phyloP scores from a whole-genome alignment of 2,888 invertebrate genomes.

The Lasius fuliginosus region DNA sequence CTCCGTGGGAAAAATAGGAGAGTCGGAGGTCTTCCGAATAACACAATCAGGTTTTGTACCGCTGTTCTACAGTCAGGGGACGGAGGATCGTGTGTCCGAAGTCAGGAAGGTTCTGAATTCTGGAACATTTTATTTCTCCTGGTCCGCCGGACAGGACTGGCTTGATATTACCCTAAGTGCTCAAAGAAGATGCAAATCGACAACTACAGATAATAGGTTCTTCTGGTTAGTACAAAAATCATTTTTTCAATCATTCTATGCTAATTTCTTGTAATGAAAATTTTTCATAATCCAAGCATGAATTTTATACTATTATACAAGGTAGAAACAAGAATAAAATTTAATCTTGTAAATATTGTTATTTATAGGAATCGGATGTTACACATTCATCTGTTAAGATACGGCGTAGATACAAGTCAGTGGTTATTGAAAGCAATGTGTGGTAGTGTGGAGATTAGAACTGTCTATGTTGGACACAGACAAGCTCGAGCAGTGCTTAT shows the following conservation, averaged over 20 bases:
- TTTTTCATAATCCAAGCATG: not conserved
- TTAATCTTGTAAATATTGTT: not conserved
- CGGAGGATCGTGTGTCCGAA: slow-evolving; percentile 89
- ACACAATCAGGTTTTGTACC: slow-evolving; percentile 97
- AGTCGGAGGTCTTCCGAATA: slow-evolving; percentile 97
- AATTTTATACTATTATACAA: not conserved
- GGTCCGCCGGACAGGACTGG: slow-evolving; percentile 88
- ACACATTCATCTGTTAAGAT: slow-evolving; percentile 96
- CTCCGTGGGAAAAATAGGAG: slow-evolving; percentile 98
- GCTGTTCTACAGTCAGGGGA: slow-evolving; percentile 90
- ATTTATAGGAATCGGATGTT: slow-evolving; percentile 95
- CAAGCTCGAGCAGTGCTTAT: slow-evolving; percentile 98
- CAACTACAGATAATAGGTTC: slow-evolving; percentile 96
- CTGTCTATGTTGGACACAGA: slow-evolving; percentile 98
- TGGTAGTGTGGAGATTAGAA: slow-evolving; percentile 98
- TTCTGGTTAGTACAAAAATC: slow-evolving; percentile 92
- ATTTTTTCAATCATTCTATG: not conserved
- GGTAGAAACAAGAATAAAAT: not conserved
- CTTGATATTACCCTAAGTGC: slow-evolving; percentile 98
- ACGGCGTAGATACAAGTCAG: slow-evolving; percentile 94
- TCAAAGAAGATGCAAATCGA: slow-evolving; percentile 94
- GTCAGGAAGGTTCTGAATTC: slow-evolving; percentile 96
- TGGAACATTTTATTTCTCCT: slow-evolving; percentile 99
- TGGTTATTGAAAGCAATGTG: slow-evolving; percentile 99
- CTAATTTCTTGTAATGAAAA: not conserved